Conservation (phyloP, 92 coral and sea anemone species). For the Siderastrea siderea region DNA sequence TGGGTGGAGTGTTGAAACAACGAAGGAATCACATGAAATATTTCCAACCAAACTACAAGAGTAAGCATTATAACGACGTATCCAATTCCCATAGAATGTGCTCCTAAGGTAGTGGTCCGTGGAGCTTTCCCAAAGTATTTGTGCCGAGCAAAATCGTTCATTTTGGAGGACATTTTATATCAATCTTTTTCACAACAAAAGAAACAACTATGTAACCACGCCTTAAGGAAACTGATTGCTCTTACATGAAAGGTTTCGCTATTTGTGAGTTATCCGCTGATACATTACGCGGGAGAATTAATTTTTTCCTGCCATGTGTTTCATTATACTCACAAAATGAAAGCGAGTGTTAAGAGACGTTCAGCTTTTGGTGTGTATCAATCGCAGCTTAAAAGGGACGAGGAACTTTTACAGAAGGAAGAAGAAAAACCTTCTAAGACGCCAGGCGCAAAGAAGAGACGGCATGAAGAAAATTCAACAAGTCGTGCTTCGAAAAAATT, state of each 20-base stretch:
- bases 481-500: slow-evolving; percentile 12
- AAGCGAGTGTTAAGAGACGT: slow-evolving; percentile 52
- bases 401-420: slow-evolving; percentile 27
- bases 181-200: not conserved
- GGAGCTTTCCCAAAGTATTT: slow-evolving; percentile 11
- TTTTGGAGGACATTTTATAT: not conserved
- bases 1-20: slow-evolving; percentile 50
- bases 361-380: slow-evolving; percentile 86
- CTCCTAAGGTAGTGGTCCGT: slow-evolving; percentile 9
- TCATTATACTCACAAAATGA: slow-evolving; percentile 15
- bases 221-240: not conserved
- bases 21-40: slow-evolving; percentile 68
- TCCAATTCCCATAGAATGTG: slow-evolving; percentile 36
- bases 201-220: not conserved
- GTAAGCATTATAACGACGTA: slow-evolving; percentile 18
- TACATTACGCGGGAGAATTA: slow-evolving; percentile 38
- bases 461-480: slow-evolving; percentile 37
- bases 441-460: slow-evolving; percentile 48
- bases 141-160: not conserved
- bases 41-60: slow-evolving; percentile 53
- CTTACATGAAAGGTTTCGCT: not conserved
- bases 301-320: not conserved
- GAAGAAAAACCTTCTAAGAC: slow-evolving; percentile 43
- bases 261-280: slow-evolving; percentile 11
- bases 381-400: slow-evolving; percentile 28